A percentile compares a stretch with the other conserved stretches of the same genome.
phyloP scores from a whole-genome alignment of 2,113 vertebrate species.

The Hystrix brachyura region DNA sequence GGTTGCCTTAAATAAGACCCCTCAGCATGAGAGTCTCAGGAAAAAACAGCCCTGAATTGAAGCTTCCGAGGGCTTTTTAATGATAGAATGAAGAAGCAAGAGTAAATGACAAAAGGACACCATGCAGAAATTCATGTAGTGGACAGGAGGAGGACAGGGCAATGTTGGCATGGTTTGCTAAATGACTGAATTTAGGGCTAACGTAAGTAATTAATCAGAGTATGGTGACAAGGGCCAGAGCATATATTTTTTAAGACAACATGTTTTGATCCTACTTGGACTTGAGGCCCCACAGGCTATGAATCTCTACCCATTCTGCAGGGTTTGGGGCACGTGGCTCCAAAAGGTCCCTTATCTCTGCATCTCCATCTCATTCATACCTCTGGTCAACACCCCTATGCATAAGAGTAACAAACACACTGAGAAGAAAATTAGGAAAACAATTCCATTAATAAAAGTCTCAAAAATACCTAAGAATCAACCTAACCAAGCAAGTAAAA shows the following conservation, averaged over 20 bases:
- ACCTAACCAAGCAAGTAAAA: not conserved
- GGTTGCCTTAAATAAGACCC: not conserved
- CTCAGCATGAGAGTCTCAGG: not conserved
- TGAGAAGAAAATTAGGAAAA: not conserved
- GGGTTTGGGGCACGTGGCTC: not conserved
- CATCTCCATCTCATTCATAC: not conserved
- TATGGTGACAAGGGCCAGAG: not conserved
- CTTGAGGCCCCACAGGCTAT: not conserved
- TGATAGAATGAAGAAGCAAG: not conserved
- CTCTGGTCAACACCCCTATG: not conserved
- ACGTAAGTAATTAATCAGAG: not conserved
- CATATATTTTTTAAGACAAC: not conserved
- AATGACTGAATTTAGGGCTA: not conserved
- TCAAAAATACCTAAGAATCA: not conserved
- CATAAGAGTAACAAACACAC: not conserved
- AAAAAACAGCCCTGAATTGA: not conserved
- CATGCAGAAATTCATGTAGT: not conserved
- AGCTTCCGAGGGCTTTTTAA: not conserved
- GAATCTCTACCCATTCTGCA: not conserved
- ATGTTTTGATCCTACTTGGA: not conserved
- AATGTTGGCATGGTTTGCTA: not conserved
- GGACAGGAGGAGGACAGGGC: not conserved
- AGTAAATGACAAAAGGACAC: not conserved
- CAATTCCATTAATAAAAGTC: not conserved
- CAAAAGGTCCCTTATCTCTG: too few species aligned